Base-by-base conservation (phyloP, 2,113 vertebrate genomes). In the Anhinga rufa region DNA sequence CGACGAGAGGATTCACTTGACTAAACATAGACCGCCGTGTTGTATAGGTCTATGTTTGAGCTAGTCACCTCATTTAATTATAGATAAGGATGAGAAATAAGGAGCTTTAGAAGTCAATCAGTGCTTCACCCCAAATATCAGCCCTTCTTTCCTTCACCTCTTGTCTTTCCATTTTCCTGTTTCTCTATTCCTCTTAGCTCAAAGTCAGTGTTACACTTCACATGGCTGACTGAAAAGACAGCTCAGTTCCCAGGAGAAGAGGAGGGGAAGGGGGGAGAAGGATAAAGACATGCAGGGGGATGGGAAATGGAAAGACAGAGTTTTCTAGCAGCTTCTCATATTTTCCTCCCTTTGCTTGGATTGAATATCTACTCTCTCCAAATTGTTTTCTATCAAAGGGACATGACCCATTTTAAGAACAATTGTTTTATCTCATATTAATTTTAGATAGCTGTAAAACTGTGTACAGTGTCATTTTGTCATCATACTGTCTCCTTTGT, bases 241-340 rank as follows among this genome's bases (percentile, higher is more conserved):
- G 57, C 6, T 69, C 21, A 34, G 64, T 93, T 82, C 44, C 58
- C 48, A 68, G 22, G 15, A 5, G 17, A 55, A 46, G 9, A 46
- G 1, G 12, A 57, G 3, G 9, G 3, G 7, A 60, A 48, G 9
- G 3, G 3, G 14, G 10, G 12, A 55, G 24, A 32, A 55, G 21
- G 10, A 52, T 34, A 51, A 79, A 82, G 7, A 20, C 8, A 12
- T 51, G 40, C 5, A 85, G 4, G 1, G 3, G 16, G 3, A 22
- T 68, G 12, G 34, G 7, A 83, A 86, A 69, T 4, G 17, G 15
- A 86, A 24, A 91, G 4, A 34, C 1, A 55, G 18, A 10, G 10
- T 62, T 76, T 91, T 74, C 9, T 54, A 31, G 10, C 4, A 80
- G 4, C 5, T 84, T 68, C 48, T 77, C 78, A 2, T 52, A 7